These are phyloP conservation scores for Centropyge bicolor DNA, from an alignment of 2,797 vertebrate genomes.

Conservation along the genomic window DNA sequence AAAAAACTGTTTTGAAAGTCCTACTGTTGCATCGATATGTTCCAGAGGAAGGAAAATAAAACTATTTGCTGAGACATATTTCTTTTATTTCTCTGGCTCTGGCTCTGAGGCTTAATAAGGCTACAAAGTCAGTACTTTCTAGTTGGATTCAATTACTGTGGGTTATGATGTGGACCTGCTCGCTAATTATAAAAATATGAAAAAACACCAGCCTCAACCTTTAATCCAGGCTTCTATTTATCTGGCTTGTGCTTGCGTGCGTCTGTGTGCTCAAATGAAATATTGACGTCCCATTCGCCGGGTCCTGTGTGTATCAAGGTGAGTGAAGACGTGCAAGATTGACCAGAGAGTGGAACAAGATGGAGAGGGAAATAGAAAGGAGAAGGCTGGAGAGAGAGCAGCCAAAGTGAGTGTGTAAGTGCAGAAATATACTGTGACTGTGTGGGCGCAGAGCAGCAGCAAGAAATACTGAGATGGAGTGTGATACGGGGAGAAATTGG, in stretches of 20 bases:
- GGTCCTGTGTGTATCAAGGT: conserved; percentile 56
- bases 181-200: not conserved
- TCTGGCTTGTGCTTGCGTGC: not conserved
- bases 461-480: conserved; percentile 57
- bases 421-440: conserved; percentile 46
- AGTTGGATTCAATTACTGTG: not conserved
- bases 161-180: not conserved
- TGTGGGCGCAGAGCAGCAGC: conserved; percentile 59
- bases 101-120: not conserved
- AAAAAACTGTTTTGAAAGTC: not conserved
- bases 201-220: not conserved
- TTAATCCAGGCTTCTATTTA: not conserved
- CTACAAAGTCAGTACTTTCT: not conserved
- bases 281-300: conserved; percentile 40
- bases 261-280: conserved; percentile 43
- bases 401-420: conserved; percentile 46
- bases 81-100: not conserved
- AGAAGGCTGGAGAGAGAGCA: conserved; percentile 39
- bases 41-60: not conserved
- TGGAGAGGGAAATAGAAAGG: conserved; percentile 61
- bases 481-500: conserved; percentile 61
- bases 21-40: not conserved
- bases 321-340: conserved; percentile 61
- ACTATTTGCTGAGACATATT: not conserved
- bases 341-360: conserved; percentile 62